Evolutionary conservation across 2,797 vertebrate genomes (phyloP).

Genomic region (Bradypodion ventrale): DNA sequence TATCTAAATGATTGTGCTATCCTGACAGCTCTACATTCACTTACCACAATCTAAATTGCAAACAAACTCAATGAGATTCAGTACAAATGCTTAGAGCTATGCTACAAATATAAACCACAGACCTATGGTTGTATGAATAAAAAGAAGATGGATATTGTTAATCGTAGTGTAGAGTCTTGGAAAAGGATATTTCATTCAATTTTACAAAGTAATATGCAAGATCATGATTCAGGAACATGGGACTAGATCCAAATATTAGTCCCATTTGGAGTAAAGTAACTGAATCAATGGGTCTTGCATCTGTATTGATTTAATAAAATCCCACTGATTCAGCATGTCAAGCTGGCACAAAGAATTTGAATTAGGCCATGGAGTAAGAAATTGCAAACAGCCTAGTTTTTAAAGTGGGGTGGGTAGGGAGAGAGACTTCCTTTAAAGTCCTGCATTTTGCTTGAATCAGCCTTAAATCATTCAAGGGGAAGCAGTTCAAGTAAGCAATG

Average conservation of each 20-base stretch:
- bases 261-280: no score
- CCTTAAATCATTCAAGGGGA: conserved; percentile 3
- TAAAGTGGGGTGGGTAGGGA: no score
- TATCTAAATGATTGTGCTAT: no score
- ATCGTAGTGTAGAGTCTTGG: not conserved
- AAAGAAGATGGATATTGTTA: not conserved
- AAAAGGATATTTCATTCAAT: not conserved
- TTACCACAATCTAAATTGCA: not conserved
- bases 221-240: not conserved
- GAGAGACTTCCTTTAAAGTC: not conserved
- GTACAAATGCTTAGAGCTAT: not conserved
- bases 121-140: not conserved
- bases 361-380: not conserved
- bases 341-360: no score
- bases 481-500: conserved; percentile 26
- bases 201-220: not conserved
- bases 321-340: no score
- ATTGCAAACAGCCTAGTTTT: not conserved
- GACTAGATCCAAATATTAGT: no score
- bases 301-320: no score
- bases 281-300: no score
- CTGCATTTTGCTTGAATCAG: conserved; percentile 1
- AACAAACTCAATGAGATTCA: not conserved
- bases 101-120: not conserved
- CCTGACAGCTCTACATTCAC: no score